Conservation (phyloP, 2,797 vertebrate genomes). For the Hippocampus kuda region DNA sequence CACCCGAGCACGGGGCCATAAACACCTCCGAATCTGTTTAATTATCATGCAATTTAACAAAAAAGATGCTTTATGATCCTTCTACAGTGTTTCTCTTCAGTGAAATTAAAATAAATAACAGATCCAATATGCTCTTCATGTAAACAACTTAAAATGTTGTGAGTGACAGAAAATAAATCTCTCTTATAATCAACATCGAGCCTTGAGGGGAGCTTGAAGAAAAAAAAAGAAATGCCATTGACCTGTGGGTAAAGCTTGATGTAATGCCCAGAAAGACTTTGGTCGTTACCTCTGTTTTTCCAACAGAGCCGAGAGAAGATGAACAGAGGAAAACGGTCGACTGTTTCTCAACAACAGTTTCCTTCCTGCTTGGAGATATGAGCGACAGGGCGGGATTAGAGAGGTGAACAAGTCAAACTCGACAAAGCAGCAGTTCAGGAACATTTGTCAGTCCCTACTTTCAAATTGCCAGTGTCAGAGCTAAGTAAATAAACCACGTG, state of each 20-base stretch:
- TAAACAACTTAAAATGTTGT: constrained; percentile 59
- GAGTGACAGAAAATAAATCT: constrained; percentile 28
- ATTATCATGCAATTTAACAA: constrained; percentile 69
- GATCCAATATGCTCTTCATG: constrained; percentile 71
- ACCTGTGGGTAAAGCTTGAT: constrained; percentile 29
- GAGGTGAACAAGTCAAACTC: constrained; percentile 36
- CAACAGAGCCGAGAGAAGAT: constrained; percentile 37
- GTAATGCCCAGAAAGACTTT: constrained; percentile 19
- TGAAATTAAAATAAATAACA: constrained; percentile 67
- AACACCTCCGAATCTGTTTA: constrained; percentile 69
- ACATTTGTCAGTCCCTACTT: constrained; percentile 36
- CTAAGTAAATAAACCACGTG: constrained; percentile 64
- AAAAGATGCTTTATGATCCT: constrained; percentile 68
- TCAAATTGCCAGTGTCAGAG: constrained; percentile 53
- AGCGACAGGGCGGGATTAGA: constrained; percentile 29
- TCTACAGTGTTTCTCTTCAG: constrained; percentile 63
- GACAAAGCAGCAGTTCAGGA: constrained; percentile 47
- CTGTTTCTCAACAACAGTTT: constrained; percentile 57
- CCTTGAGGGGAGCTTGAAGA: constrained; percentile 26
- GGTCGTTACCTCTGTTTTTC: constrained; percentile 35
- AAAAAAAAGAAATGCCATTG: constrained; percentile 28
- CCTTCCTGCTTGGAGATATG: constrained; percentile 47
- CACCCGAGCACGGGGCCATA: constrained; percentile 56
- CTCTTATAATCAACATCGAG: constrained; percentile 14
- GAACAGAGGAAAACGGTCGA: constrained; percentile 32